Evolutionary conservation across 2,797 vertebrate species (phyloP).

Genomic region (Eremophila alpestris): DNA sequence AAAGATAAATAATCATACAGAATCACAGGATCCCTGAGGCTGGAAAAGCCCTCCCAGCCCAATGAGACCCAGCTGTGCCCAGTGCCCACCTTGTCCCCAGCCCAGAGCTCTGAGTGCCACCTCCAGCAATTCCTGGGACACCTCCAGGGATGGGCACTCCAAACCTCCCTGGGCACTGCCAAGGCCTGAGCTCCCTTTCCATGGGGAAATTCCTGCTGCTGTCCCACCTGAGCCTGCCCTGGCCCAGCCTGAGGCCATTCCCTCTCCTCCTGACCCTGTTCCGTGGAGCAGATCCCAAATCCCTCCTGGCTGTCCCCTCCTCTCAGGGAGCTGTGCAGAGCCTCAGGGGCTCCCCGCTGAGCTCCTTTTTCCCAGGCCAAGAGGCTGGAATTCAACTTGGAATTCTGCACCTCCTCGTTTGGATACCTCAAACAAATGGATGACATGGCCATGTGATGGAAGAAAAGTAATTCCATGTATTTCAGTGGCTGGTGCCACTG

Average conservation of each 20-base stretch:
- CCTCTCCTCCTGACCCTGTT: neutral
- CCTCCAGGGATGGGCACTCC: neutral
- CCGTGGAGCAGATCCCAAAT: neutral
- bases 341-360: neutral
- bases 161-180: neutral
- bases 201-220: neutral
- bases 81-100: neutral
- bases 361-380: neutral
- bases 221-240: neutral
- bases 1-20: neutral
- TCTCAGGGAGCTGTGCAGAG: neutral
- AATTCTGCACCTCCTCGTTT: neutral
- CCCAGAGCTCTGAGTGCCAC: neutral
- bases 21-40: fast-evolving
- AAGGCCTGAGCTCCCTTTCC: neutral
- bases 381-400: neutral
- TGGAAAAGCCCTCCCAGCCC: neutral
- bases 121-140: neutral
- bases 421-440: neutral
- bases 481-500: neutral
- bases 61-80: fast-evolving
- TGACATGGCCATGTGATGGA: fast-evolving
- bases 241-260: neutral
- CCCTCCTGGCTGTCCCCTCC: neutral
- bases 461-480: neutral